phyloP scores from a whole-genome alignment of 2,113 vertebrate genomes.

The Balaeniceps rex region DNA sequence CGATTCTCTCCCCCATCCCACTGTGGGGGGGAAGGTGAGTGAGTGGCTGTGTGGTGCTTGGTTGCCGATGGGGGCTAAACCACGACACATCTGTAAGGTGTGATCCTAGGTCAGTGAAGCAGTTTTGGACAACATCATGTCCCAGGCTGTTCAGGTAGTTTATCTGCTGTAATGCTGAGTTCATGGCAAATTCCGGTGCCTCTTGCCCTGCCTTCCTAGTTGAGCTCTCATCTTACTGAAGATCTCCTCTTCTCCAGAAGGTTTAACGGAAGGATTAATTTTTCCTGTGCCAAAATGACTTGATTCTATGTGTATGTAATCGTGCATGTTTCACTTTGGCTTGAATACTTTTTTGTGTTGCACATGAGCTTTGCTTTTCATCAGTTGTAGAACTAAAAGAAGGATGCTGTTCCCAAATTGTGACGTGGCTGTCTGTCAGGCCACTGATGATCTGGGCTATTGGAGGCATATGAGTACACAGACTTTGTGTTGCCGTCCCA shows the following conservation, averaged over 20 bases:
- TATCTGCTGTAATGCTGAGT: background rate
- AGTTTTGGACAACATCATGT: background rate
- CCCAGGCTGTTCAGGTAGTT: background rate
- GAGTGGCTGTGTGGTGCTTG: too few species aligned
- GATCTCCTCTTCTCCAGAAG: background rate
- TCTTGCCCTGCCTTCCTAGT: background rate
- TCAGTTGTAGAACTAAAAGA: background rate
- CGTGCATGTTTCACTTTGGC: background rate
- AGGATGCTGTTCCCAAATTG: background rate
- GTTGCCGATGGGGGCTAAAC: too few species aligned
- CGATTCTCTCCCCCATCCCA: too few species aligned
- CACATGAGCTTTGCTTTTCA: background rate
- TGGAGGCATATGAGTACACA: background rate
- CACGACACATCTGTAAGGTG: background rate
- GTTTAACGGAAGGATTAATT: background rate
- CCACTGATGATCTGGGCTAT: background rate
- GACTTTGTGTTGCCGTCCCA: background rate
- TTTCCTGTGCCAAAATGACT: background rate
- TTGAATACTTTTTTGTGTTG: background rate
- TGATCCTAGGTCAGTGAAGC: background rate
- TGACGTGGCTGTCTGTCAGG: background rate
- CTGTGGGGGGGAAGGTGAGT: too few species aligned
- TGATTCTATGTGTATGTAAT: background rate
- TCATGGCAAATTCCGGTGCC: background rate
- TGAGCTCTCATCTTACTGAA: background rate